phyloP scores from a whole-genome alignment of 2,797 vertebrate genomes.

The Smutsia temminckii region DNA sequence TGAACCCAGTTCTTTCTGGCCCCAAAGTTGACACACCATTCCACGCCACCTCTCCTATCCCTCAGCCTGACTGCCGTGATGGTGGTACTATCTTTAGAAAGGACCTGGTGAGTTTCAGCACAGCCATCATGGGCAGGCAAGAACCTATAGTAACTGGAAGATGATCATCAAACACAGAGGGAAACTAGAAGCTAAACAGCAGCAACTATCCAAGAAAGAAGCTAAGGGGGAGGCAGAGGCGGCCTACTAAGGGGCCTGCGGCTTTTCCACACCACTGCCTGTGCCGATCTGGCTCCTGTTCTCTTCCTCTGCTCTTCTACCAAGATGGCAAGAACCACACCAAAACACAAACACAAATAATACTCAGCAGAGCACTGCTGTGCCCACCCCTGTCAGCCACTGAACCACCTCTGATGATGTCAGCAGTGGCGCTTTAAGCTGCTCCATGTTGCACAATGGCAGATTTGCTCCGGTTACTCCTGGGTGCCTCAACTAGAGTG shows the following conservation, averaged over 20 bases:
- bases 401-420: background rate
- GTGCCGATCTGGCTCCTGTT: background rate
- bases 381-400: background rate
- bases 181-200: background rate
- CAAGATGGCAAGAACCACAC: background rate
- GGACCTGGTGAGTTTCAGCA: background rate
- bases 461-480: background rate
- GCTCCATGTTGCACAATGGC: background rate
- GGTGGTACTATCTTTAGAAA: background rate
- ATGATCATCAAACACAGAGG: background rate
- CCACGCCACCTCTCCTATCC: background rate
- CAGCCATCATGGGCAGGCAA: background rate
- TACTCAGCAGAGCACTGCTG: background rate
- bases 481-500: no score
- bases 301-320: background rate
- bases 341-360: background rate
- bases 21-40: background rate
- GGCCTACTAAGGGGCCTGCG: no score
- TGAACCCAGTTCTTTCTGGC: background rate
- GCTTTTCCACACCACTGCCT: background rate
- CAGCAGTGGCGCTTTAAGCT: background rate
- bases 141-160: background rate
- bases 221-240: background rate
- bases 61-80: accelerated
- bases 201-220: background rate